Percentiles rank a stretch among this genome's conserved stretches.
phyloP scores from a whole-genome alignment of 2,888 invertebrate species.

The Cataglyphis altisquamis region DNA sequence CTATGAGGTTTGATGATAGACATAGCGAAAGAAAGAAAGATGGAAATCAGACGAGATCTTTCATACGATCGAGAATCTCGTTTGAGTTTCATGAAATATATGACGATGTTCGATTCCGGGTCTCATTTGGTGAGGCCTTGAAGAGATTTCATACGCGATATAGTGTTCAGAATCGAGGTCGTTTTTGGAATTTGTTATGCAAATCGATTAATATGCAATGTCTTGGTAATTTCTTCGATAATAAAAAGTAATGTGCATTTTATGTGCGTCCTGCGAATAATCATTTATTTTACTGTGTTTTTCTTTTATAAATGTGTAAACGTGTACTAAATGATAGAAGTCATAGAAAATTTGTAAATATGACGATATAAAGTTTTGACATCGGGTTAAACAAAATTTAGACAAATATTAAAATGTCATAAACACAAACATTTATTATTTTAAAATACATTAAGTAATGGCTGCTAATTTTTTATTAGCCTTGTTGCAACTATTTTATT shows the following conservation, averaged over 20 bases:
- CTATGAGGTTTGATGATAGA: constrained; percentile 6
- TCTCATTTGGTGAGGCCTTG: constrained; percentile 68
- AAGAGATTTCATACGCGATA: constrained; percentile 64
- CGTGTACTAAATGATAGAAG: background rate
- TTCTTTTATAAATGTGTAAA: constrained; percentile 14
- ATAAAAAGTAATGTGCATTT: constrained; percentile 32
- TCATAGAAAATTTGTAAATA: constrained; percentile 2
- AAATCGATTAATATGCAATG: constrained; percentile 33
- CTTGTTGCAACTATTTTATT: background rate
- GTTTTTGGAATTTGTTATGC: constrained; percentile 62
- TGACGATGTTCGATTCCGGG: constrained; percentile 60
- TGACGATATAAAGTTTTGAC: background rate
- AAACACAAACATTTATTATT: background rate
- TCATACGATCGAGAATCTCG: constrained; percentile 49
- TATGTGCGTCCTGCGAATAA: background rate
- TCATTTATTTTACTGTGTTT: background rate
- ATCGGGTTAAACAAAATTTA: background rate
- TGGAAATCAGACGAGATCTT: constrained; percentile 43
- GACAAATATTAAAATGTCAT: background rate
- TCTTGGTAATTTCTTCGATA: constrained; percentile 33
- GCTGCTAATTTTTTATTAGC: background rate
- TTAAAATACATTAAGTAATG: background rate
- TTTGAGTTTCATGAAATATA: constrained; percentile 53
- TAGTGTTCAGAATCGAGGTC: constrained; percentile 69
- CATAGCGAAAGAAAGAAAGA: background rate